phyloP scores from a whole-genome alignment of 2,113 vertebrate species.

The Chaetorhynchus papuensis region DNA sequence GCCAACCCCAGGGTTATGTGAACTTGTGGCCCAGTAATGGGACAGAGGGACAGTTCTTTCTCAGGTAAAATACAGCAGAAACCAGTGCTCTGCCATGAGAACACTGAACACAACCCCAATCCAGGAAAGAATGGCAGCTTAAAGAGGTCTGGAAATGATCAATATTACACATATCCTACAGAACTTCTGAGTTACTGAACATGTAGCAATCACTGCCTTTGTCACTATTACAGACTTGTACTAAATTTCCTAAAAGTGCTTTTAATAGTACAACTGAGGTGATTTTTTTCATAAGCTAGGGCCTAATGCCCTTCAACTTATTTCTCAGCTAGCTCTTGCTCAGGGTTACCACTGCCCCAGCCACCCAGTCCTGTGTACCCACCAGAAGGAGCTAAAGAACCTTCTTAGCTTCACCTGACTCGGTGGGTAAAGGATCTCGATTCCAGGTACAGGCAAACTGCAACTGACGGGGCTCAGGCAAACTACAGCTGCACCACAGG shows the following conservation, averaged over 20 bases:
- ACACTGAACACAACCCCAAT: background rate
- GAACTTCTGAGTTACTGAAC: background rate
- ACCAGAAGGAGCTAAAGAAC: background rate
- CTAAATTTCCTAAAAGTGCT: background rate
- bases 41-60: background rate
- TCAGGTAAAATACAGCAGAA: background rate
- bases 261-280: background rate
- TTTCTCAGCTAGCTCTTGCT: background rate
- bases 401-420: background rate
- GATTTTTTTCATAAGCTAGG: constrained; percentile 24
- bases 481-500: background rate
- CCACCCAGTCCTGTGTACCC: background rate
- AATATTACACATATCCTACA: background rate
- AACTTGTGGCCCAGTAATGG: background rate
- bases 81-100: background rate
- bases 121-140: constrained; percentile 57
- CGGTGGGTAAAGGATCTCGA: fast-evolving
- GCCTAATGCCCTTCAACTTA: background rate
- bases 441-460: background rate
- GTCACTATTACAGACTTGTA: background rate
- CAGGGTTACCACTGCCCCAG: background rate
- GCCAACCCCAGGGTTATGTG: background rate
- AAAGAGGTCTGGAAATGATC: background rate
- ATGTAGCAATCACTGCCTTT: constrained; percentile 47
- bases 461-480: background rate